A percentile compares a stretch with the other conserved stretches of the same genome.
phyloP scores from a whole-genome alignment of 2,888 invertebrate species.

The Ennomos quercinarius region DNA sequence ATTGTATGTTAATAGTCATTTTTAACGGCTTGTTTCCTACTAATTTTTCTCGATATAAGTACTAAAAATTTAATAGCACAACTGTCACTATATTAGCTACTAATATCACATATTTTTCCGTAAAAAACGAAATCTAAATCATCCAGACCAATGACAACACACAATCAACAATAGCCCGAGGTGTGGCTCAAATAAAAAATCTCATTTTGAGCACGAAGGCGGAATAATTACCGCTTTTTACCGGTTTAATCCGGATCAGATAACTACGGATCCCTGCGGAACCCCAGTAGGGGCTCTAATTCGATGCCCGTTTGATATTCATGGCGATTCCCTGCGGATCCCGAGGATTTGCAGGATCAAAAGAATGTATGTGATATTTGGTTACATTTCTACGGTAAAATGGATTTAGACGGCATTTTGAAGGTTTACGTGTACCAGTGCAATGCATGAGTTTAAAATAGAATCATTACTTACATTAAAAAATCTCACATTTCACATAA shows the following conservation, averaged over 20 bases:
- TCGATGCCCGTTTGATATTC: constrained; percentile 79
- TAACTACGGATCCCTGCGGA: constrained; percentile 47
- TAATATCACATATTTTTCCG: constrained; percentile 16
- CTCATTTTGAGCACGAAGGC: constrained; percentile 71
- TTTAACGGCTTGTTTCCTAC: too few relatives aligned
- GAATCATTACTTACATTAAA: too few relatives aligned
- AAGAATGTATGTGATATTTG: constrained; percentile 40
- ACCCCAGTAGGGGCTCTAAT: constrained; percentile 49
- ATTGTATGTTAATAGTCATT: too few relatives aligned
- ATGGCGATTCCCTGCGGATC: constrained; percentile 66
- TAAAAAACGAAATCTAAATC: constrained; percentile 48
- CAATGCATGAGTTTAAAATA: too few relatives aligned
- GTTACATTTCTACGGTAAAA: constrained; percentile 33
- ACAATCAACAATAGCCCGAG: constrained; percentile 65
- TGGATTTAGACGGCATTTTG: constrained; percentile 16
- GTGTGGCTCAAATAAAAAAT: constrained; percentile 80
- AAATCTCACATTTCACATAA: too few relatives aligned
- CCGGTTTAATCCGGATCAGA: constrained; percentile 81
- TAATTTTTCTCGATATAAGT: too few relatives aligned
- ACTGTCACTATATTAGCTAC: constrained; percentile 15
- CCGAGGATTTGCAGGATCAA: constrained; percentile 56
- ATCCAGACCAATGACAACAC: constrained; percentile 63
- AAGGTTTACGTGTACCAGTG: not conserved
- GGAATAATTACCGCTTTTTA: constrained; percentile 84
- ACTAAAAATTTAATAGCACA: not conserved